Base-by-base conservation (phyloP, 2,888 invertebrate genomes). In the Phyto melanocephala region DNA sequence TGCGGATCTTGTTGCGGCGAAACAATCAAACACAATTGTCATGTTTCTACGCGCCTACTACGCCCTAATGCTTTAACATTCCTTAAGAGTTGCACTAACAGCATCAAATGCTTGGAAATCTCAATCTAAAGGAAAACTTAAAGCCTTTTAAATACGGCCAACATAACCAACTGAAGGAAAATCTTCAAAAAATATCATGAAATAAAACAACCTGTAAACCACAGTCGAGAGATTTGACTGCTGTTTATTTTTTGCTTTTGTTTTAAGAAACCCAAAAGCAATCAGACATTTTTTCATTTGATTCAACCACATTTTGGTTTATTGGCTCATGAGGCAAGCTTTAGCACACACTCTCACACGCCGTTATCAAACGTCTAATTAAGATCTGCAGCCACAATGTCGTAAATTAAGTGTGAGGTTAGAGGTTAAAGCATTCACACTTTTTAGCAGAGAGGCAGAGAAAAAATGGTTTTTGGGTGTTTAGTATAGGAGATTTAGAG, bases 391-490 rank as follows among this genome's bases (percentile, higher is more conserved):
- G 81, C 77, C 84, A 81, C 84, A 83, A 76, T 82, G 85, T 84
- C 86, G 86, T 86, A 86, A 86, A 86, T 86, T 85, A 85, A 86
- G 84, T 82, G 84, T 74, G 71, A 74, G 86, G 85, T 86, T 83
- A 85, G 85, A 85, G 86, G 85, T 86, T 85, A 84, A 85, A 83
- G 82, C 85, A 84, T 84, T 85, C 77, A 79, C 79, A 71, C 54
- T 70, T 42, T 60, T 22, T 54, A 58, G n/a, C n/a, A n/a, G n/a
- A n/a, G n/a, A n/a, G n/a, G n/a, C 33, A 40, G 37, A 20, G 62
- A 65, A 65, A 58, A 56, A 40, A 28, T 65, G 11, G 35, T 22
- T 70, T 62, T 70, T 67, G 37, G 47, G 13, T 60, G 42, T 72
- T 28, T 62, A 22, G 47, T 37, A 47, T 45, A 35, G 60, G 15